A percentile compares a stretch with the other conserved stretches of the same genome.
These are phyloP conservation scores for Ophonus ardosiacus DNA, from an alignment of 2,888 invertebrate species.

Conservation along the genomic window DNA sequence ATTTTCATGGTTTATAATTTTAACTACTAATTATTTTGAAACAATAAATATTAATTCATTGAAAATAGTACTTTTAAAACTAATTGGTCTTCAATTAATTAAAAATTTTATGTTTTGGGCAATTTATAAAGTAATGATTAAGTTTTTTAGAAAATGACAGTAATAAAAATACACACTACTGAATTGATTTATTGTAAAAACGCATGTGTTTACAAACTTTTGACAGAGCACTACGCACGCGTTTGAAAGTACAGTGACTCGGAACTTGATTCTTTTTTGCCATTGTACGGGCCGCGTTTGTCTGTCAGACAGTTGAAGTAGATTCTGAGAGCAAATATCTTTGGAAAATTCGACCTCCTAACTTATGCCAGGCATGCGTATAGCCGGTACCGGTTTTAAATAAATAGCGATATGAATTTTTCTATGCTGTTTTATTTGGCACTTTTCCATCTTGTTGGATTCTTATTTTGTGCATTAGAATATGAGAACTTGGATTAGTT, in stretches of 20 bases:
- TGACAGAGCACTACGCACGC: conserved; percentile 17
- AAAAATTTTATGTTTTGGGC: conserved; percentile 1
- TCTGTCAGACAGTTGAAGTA: conserved; percentile 2
- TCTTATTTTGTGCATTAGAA: neutral
- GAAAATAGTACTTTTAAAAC: conserved; percentile 18
- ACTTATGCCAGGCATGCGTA: conserved; percentile 16
- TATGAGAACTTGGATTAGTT: neutral
- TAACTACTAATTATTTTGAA: conserved; percentile 27
- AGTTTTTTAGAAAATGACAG: conserved; percentile 7
- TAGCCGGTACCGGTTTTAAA: neutral
- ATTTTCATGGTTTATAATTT: conserved; percentile 39
- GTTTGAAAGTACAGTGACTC: conserved; percentile 51
- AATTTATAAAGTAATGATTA: conserved; percentile 1
- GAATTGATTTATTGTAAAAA: neutral
- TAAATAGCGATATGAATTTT: conserved; percentile 17
- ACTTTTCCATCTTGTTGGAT: conserved; percentile 10
- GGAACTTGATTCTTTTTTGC: conserved; percentile 30
- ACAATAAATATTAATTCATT: conserved; percentile 38
- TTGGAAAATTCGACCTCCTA: neutral
- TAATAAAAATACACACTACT: neutral
- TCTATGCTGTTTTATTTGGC: conserved; percentile 26
- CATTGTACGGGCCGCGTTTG: neutral
- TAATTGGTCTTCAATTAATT: conserved; percentile 36
- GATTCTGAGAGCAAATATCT: neutral
- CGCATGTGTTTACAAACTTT: conserved; percentile 20